Conservation (phyloP, 2,113 vertebrate genomes). For the Lophochroa leadbeateri region DNA sequence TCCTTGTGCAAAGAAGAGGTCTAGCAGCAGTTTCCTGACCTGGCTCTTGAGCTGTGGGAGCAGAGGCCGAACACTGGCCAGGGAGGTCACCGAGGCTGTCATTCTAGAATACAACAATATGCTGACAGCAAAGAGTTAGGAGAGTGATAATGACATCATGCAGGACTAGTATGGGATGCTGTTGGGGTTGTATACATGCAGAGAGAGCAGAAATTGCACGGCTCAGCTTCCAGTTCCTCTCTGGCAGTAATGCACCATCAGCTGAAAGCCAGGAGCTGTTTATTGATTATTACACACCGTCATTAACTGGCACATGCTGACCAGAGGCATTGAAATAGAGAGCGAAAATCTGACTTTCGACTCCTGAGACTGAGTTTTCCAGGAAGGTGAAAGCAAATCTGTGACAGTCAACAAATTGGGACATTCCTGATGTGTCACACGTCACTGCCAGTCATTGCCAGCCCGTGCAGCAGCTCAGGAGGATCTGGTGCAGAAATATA, state of each 20-base stretch:
- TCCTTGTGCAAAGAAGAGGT: too few species aligned
- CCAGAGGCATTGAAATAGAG: neutral
- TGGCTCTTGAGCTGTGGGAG: too few species aligned
- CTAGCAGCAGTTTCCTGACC: too few species aligned
- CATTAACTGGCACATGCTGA: constrained; percentile 18
- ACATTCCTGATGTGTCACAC: constrained; percentile 26
- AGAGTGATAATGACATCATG: neutral
- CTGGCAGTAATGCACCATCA: neutral
- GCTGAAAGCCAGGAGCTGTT: constrained; percentile 28
- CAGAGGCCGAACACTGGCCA: too few species aligned
- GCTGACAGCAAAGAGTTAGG: neutral
- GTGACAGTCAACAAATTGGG: constrained; percentile 28
- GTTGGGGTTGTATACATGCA: neutral
- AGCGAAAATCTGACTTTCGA: neutral
- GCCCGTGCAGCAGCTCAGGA: neutral
- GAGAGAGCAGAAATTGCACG: neutral
- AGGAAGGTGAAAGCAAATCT: constrained; percentile 26
- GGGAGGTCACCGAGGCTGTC: neutral
- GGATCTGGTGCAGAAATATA: neutral
- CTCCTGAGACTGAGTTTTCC: constrained; percentile 38
- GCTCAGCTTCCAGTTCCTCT: neutral
- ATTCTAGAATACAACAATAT: neutral
- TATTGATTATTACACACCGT: neutral
- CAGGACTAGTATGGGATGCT: neutral
- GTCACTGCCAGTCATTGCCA: neutral